Evolutionary conservation across 2,113 vertebrate genomes (phyloP), one percentile per base, ranked within the genome.

Genomic region (Speoplatyrhinus poulsoni): DNA sequence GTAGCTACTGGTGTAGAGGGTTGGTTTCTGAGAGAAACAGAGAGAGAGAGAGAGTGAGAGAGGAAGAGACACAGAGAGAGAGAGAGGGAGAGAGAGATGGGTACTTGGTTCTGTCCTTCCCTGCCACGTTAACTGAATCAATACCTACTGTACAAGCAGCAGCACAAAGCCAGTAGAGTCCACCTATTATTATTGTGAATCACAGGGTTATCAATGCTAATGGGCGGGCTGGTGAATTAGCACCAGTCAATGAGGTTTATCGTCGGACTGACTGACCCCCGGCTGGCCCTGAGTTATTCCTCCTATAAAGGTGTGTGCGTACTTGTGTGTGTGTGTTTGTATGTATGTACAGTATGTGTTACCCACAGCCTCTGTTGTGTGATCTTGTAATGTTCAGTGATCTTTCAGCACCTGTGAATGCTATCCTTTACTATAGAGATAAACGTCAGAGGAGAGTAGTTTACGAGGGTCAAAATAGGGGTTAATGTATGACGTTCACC

Each of bases 401-500:
- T 85, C 62, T 76, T 84, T 80, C 75, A 59, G 49, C 68, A 66
- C 64, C 75, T 70, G 77, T 56, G n/a, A 68, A 61, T 15, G 33
- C 83, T n/a, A 85, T 89, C 75, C 70, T 83, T 85, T 82, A 81
- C 65, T 67, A n/a, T 46, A 71, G 77, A 78, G 70, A 88, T 88
- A 85, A 90, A 87, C 15, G 77, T 85, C 85, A 82, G 48, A 3
- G 17, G 62, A 66, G 83, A 72, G 79, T 74, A 82, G 61, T 91
- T 89, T 86, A 90, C 78, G 73, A 81, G 60, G 87, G 86, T 89
- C 77, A 84, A 56, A 62, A 55, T 69, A 84, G 64, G 82, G 88
- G 90, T 91, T 90, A 86, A 88, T 83, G 82, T 76, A 70, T 82
- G 77, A 82, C 72, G 67, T 74, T 79, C 69, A 63, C 73, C 69